Base-by-base conservation (phyloP, 30 jellyfish, hydroid and myxozoan genomes). In the Aurelia sp. region DNA sequence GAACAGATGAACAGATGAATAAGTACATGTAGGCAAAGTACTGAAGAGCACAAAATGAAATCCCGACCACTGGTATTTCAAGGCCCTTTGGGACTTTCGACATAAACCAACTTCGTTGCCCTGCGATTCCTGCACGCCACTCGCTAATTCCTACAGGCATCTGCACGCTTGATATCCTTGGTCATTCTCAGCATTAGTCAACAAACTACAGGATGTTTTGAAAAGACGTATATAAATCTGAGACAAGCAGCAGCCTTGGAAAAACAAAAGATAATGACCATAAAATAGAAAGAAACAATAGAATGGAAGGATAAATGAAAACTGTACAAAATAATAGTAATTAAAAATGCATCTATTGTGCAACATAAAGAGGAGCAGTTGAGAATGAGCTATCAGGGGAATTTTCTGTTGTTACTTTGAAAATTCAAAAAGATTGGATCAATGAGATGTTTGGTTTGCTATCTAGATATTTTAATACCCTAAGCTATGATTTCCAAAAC, bases 41-140 rank as follows among this genome's bases (percentile, higher is more conserved):
- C 33, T 27, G 33, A 27, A 27, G 33, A 27, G 33, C 33, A 27
- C 33, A 27, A 27, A 71, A 71, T 19, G 77, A 15, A 55, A 55
- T 58, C 35, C 35, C 77, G 18, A 59, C 88, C 88, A 58, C 88
- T 30, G 88, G 77, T 59, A 44, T 76, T 60, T 18, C 88, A 76
- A 15, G 88, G 60, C 88, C 88, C 51, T 47, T 76, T 55, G 48
- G 76, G 88, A 76, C 53, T 76, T 76, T 59, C 31, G 88, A 59
- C 22, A 76, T n/a, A 76, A 76, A 15, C 69, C 57, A 55, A 57
- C 15, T 59, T 76, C 63, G 63, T 63, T 5, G 71, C 71, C 55
- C 76, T 76, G 64, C 76, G 77, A 76, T 76, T 53, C 82, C 90
- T 80, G 90, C 90, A 80, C 60, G 90, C 90, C 82, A 80, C 51